Base-by-base conservation (phyloP, 2,797 vertebrate species). In the Psittacula echo region DNA sequence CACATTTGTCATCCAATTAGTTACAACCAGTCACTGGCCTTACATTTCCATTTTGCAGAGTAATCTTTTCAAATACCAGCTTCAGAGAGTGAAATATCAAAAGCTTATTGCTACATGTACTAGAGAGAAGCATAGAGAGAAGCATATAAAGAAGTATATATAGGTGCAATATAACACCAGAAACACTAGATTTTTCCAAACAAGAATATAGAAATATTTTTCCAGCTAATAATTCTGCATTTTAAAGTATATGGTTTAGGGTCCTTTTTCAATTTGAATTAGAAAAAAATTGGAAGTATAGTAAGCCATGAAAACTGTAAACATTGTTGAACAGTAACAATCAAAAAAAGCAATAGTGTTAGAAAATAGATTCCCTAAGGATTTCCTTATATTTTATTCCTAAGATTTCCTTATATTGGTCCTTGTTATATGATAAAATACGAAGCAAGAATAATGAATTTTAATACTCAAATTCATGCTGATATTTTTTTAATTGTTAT, bases 401-500 rank as follows among this genome's bases (percentile, higher is more conserved):
- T 37, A 37, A 37, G 37, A 37, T 37, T 37, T 91, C 85, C 80
- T 87, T 60, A 84, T 85, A 71, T 2, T 65, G 20, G 26, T 79
- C 70, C 81, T 94, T 85, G 67, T 94, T 95, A 96, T 94, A 37
- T 76, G 29, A n/a, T 65, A 42, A 62, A 93, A 91, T 60, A 32
- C 10, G 7, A 82, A 96, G 64, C 32, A 89, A 95, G 50, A 93
- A 85, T 77, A 88, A 96, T 94, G 7, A 94, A 93, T 97, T 95
- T 96, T 94, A 95, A 87, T 86, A 95, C 14, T 72, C 70, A 62
- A 94, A 91, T 61, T 39, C 34, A 94, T 81, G 47, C 42, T 89
- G 53, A 89, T 62, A 85, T 95, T 92, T 95, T 95, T 68, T 96
- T 80, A 88, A 90, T 73, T 42, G 44, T 89, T 96, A 54, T 79